Conservation (phyloP, 2,888 invertebrate species). For the Melinopterus prodromus region DNA sequence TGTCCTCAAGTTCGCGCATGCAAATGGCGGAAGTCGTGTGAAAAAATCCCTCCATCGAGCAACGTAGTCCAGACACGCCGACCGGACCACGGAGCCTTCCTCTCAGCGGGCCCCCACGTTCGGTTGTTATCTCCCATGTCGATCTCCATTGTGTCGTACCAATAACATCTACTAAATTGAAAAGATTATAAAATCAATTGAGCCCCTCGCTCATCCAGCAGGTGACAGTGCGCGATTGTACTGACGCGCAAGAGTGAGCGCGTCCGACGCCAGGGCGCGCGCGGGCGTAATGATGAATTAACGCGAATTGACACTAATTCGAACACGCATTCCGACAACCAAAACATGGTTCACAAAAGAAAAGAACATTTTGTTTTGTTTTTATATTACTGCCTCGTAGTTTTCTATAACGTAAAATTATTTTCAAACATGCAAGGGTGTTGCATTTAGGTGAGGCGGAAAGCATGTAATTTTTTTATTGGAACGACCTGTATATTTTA, state of each 20-base stretch:
- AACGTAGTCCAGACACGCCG: conserved; percentile 25
- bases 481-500: no score
- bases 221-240: conserved; percentile 49
- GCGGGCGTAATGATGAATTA: not conserved
- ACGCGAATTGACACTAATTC: not conserved
- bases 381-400: no score
- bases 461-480: no score
- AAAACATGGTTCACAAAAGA: no score
- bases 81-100: conserved; percentile 39
- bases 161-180: conserved; percentile 63
- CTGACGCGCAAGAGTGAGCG: conserved; percentile 16
- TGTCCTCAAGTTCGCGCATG: not conserved
- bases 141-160: conserved; percentile 61
- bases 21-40: conserved; percentile 4
- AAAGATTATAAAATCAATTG: conserved; percentile 63
- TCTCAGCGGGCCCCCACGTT: conserved; percentile 54
- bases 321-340: no score
- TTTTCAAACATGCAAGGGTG: no score
- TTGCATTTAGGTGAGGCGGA: no score
- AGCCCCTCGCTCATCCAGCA: conserved; percentile 46
- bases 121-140: conserved; percentile 57
- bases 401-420: no score
- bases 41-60: not conserved
- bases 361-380: no score
- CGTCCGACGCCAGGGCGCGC: not conserved